A percentile compares a stretch with the other conserved stretches of the same genome.
Conservation (phyloP, 2,888 invertebrate genomes). For the Villa cingulata region DNA sequence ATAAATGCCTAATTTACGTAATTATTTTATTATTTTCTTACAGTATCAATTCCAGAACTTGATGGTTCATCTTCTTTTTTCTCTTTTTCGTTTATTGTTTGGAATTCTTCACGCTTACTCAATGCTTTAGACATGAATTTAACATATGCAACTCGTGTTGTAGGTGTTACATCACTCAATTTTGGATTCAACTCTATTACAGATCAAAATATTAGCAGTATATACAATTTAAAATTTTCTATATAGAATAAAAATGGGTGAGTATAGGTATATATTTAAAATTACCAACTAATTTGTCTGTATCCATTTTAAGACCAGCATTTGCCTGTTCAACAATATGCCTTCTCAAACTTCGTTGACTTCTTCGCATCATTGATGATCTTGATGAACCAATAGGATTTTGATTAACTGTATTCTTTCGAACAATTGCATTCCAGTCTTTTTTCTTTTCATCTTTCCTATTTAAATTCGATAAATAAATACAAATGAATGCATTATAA, state of each 20-base stretch:
- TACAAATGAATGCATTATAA: too few species aligned
- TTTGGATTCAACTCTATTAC: slow-evolving; percentile 66
- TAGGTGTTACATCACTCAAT: slow-evolving; percentile 57
- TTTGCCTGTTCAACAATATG: slow-evolving; percentile 55
- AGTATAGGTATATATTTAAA: neutral
- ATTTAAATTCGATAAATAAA: neutral
- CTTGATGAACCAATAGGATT: slow-evolving; percentile 70
- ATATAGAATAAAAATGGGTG: too few species aligned
- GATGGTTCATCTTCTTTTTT: neutral
- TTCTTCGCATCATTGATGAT: slow-evolving; percentile 49
- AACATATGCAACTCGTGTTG: slow-evolving; percentile 71
- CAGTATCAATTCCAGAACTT: neutral
- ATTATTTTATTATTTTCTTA: neutral
- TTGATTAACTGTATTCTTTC: slow-evolving; percentile 50
- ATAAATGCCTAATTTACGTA: too few species aligned
- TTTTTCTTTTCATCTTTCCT: slow-evolving; percentile 34
- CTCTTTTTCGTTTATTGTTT: slow-evolving; percentile 4
- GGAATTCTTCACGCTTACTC: slow-evolving; percentile 34
- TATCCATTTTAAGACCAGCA: slow-evolving; percentile 48
- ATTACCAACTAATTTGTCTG: slow-evolving; percentile 54
- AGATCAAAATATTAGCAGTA: neutral
- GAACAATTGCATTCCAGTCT: slow-evolving; percentile 75
- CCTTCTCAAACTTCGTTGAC: slow-evolving; percentile 56
- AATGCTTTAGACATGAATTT: slow-evolving; percentile 73
- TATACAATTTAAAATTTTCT: neutral